Evolutionary conservation across 2,113 vertebrate species (phyloP), one percentile per base, ranked within the genome.

Genomic region (Oenanthe oenanthe): DNA sequence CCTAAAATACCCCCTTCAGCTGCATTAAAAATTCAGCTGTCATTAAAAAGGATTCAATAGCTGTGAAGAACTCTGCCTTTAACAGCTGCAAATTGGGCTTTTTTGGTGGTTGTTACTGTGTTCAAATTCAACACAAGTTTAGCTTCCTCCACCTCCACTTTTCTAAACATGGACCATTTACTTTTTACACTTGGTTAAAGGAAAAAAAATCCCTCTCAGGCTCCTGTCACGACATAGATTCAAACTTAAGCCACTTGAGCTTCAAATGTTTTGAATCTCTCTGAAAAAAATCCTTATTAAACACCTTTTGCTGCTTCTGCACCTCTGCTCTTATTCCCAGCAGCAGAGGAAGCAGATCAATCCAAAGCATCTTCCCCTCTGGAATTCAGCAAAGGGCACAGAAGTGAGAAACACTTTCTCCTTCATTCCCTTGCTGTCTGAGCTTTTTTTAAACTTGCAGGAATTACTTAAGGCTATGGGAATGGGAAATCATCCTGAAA

Each of bases 91-190:
- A 77, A 83, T 85, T 63, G 94, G 77, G 36, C 3, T 10, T 36
- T 61, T 85, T 85, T 97, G 60, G 66, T 85, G 95, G 76, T 65
- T 76, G 42, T 34, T 54, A 45, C 76, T 74, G 75, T 93, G 76
- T 85, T 97, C 92, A 91, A 95, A 95, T 87, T 2, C 74, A 68
- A 84, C 6, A n/a, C 14, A 84, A 61, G 57, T 85, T 34, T 25
- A 85, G 70, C 24, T 62, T 67, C 88, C 90, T 78, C 74, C 34
- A 57, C 57, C 84, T 76, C 77, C 15, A 13, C 50, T 81, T 70
- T 71, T 77, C 90, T 54, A 93, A 81, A 79, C 43, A 45, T 1
- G 26, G 34, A 29, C 25, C 36, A 57, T 83, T 88, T 60, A 31
- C 47, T 40, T 54, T 26, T 66, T 43, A 81, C 34, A 66, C 31